phyloP scores from a whole-genome alignment of 92 coral and sea anemone genomes.

The Zoanthus sansibaricus region DNA sequence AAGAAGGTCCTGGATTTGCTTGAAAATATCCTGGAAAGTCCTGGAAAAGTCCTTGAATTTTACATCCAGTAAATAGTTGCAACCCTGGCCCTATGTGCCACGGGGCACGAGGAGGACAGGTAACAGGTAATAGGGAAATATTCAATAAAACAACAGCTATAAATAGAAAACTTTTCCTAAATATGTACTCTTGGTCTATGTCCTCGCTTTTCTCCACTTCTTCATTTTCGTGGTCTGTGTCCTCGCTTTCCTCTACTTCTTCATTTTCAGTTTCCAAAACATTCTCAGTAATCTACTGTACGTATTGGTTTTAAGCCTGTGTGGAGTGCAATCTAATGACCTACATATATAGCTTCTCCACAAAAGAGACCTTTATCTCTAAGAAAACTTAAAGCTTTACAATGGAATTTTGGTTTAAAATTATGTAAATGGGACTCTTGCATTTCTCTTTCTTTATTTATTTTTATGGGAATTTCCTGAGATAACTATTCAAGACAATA shows the following conservation, averaged over 20 bases:
- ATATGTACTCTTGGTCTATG: conserved; percentile 26
- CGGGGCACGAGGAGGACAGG: too few relatives aligned
- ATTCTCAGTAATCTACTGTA: conserved; percentile 33
- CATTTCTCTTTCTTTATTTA: conserved; percentile 48
- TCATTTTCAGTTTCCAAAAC: conserved; percentile 46
- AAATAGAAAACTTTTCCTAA: conserved; percentile 18
- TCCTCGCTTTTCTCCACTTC: conserved; percentile 34
- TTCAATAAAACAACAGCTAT: conserved; percentile 4
- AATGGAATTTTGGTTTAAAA: conserved; percentile 50
- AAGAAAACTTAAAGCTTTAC: conserved; percentile 42
- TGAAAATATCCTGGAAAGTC: too few relatives aligned
- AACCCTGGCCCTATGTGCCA: too few relatives aligned
- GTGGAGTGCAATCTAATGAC: conserved; percentile 54
- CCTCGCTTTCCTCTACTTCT: conserved; percentile 37
- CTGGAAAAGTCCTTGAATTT: too few relatives aligned
- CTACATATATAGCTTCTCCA: conserved; percentile 39
- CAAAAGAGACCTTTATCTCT: conserved; percentile 47
- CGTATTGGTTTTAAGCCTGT: conserved; percentile 51
- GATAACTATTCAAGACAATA: conserved; percentile 34
- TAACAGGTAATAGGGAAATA: background rate
- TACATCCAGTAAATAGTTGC: too few relatives aligned
- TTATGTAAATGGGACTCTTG: conserved; percentile 52
- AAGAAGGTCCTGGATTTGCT: too few relatives aligned
- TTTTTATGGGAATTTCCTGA: conserved; percentile 50
- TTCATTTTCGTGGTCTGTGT: conserved; percentile 39